Conservation (phyloP, 2,888 invertebrate species). For the Melikaiella ostensackeni region DNA sequence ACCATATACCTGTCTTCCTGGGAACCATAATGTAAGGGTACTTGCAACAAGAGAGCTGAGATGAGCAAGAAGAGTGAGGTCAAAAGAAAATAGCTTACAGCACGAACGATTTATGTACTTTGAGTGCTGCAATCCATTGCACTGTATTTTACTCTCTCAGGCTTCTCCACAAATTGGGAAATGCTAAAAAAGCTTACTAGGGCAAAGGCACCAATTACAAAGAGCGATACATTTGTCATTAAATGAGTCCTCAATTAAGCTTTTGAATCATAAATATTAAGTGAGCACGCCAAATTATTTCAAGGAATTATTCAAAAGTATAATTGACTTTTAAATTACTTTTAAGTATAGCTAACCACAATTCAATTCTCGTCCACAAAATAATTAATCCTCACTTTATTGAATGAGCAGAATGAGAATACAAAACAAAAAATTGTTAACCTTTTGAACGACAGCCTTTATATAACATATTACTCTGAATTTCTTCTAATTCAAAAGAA, state of each 20-base stretch:
- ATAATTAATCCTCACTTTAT: too few species aligned
- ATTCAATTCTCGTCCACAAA: too few species aligned
- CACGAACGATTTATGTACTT: conserved; percentile 1
- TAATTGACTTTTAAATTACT: too few species aligned
- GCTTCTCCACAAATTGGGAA: neutral
- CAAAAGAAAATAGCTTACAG: neutral
- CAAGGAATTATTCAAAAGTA: too few species aligned
- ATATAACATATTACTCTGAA: neutral
- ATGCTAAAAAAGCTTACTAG: neutral
- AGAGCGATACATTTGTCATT: too few species aligned
- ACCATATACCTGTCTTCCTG: neutral
- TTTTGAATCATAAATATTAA: too few species aligned
- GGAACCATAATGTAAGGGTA: neutral
- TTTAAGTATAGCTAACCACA: too few species aligned
- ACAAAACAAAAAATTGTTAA: too few species aligned
- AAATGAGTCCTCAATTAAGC: too few species aligned
- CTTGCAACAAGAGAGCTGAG: neutral
- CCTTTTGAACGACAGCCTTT: neutral
- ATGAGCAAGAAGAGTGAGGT: neutral
- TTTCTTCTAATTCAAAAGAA: neutral
- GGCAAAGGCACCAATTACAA: too few species aligned
- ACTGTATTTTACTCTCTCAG: neutral
- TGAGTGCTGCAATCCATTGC: neutral
- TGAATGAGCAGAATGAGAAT: too few species aligned
- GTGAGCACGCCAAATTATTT: too few species aligned